Percentiles rank a stretch among this genome's conserved stretches.
Evolutionary conservation across 2,888 invertebrate species (phyloP).

Genomic region (Clanis bilineata): DNA sequence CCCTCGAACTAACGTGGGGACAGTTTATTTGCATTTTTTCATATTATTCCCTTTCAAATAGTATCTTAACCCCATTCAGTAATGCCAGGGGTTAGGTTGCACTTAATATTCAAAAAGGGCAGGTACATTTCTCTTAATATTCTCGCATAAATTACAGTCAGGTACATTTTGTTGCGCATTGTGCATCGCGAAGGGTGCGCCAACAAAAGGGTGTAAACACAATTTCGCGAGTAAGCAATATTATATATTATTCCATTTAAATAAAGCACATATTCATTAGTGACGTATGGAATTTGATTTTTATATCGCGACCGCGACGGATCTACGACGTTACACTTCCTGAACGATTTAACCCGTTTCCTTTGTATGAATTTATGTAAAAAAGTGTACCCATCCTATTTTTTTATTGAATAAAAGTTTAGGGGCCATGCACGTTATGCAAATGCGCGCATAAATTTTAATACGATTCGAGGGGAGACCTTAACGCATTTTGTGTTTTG

Average conservation of each 20-base stretch:
- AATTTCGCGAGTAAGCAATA: slow-evolving; percentile 38
- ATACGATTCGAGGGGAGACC: slow-evolving; percentile 46
- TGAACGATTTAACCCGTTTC: slow-evolving; percentile 81
- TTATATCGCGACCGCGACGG: slow-evolving; percentile 50
- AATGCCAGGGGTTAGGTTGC: slow-evolving; percentile 83
- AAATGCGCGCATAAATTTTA: slow-evolving; percentile 82
- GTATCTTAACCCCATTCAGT: slow-evolving; percentile 81
- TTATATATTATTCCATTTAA: slow-evolving; percentile 39
- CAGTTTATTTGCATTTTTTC: slow-evolving; percentile 82
- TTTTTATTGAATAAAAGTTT: slow-evolving; percentile 82
- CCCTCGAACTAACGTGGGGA: slow-evolving; percentile 70
- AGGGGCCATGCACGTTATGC: slow-evolving; percentile 82
- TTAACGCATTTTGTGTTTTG: slow-evolving; percentile 41
- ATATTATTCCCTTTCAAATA: slow-evolving; percentile 78
- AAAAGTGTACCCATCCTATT: slow-evolving; percentile 83
- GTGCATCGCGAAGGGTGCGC: slow-evolving; percentile 61
- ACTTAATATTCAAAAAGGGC: slow-evolving; percentile 83
- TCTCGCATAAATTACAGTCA: slow-evolving; percentile 83
- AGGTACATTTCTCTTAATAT: slow-evolving; percentile 83
- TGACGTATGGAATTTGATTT: slow-evolving; percentile 40
- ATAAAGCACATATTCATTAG: slow-evolving; percentile 34
- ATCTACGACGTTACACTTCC: slow-evolving; percentile 78
- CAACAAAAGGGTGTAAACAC: slow-evolving; percentile 48
- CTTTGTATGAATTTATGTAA: slow-evolving; percentile 82
- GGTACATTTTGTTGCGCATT: slow-evolving; percentile 79